These are phyloP conservation scores for Rhynchonycteris naso DNA, from an alignment of 2,797 vertebrate genomes.

Conservation along the genomic window DNA sequence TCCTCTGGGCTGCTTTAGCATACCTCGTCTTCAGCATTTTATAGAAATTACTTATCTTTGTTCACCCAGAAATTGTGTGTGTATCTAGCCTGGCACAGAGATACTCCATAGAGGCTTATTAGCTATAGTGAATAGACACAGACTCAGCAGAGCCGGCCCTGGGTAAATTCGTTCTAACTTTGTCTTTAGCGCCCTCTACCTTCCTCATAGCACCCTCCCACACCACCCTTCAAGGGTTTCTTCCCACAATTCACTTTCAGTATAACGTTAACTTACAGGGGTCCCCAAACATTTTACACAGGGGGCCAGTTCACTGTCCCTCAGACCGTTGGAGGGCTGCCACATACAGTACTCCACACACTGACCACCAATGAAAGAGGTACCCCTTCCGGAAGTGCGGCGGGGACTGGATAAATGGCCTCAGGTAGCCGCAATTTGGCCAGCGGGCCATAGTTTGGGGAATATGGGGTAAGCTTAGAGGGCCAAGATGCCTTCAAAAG, in stretches of 20 bases:
- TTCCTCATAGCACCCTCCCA: not conserved
- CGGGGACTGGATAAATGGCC: no score
- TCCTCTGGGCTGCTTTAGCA: not conserved
- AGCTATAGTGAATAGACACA: not conserved
- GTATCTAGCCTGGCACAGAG: not conserved
- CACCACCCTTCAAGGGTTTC: not conserved
- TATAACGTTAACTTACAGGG: not conserved
- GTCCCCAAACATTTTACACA: no score
- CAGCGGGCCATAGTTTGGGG: no score
- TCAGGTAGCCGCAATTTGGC: no score
- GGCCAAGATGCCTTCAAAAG: not conserved
- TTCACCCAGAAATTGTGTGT: not conserved
- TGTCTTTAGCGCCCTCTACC: conserved; percentile 60
- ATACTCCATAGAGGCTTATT: not conserved
- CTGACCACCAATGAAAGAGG: no score
- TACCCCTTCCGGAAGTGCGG: no score
- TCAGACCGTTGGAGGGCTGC: no score
- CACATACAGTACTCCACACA: no score
- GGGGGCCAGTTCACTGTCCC: no score
- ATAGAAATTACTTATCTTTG: not conserved
- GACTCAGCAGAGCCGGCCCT: not conserved
- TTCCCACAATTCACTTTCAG: not conserved
- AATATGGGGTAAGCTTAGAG: not conserved
- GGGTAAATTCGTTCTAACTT: not conserved
- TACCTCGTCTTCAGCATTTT: not conserved